These are phyloP conservation scores for Drosophila miranda DNA, from an alignment of 1,140 invertebrate genomes.

Conservation along the genomic window DNA sequence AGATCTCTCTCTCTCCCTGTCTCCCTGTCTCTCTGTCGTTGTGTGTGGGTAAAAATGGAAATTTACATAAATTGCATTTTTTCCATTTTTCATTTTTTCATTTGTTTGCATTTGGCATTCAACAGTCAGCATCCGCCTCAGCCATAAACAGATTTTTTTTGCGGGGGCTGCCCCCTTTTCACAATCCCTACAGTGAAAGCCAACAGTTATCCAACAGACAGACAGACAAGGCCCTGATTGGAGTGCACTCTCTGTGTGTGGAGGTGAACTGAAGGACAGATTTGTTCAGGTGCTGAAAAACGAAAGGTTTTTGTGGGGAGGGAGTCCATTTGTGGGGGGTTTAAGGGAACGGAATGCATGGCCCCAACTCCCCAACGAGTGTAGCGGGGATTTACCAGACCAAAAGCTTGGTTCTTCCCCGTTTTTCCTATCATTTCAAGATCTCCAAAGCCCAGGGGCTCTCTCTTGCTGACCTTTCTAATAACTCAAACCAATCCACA, in stretches of 20 bases:
- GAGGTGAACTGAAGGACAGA: too few relatives aligned
- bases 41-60: conserved; percentile 35
- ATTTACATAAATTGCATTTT: conserved; percentile 71
- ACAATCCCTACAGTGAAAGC: conserved; percentile 34
- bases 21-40: conserved; percentile 3
- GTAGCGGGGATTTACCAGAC: too few relatives aligned
- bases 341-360: too few relatives aligned
- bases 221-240: background rate
- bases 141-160: conserved; percentile 48
- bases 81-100: conserved; percentile 40
- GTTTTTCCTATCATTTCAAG: background rate
- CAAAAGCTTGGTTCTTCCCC: too few relatives aligned
- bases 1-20: conserved; percentile 12
- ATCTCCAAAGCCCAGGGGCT: background rate
- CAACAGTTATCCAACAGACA: conserved; percentile 32
- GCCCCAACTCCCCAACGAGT: too few relatives aligned
- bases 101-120: conserved; percentile 48
- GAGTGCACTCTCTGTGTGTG: background rate
- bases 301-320: too few relatives aligned
- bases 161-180: conserved; percentile 5
- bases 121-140: conserved; percentile 61
- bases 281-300: too few relatives aligned
- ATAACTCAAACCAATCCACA: conserved; percentile 14
- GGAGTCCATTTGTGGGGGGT: too few relatives aligned
- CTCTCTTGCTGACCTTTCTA: conserved; percentile 22